Evolutionary conservation across 2,888 invertebrate species (phyloP), one percentile per base, ranked within the genome.

Genomic region (Sturmia bella): DNA sequence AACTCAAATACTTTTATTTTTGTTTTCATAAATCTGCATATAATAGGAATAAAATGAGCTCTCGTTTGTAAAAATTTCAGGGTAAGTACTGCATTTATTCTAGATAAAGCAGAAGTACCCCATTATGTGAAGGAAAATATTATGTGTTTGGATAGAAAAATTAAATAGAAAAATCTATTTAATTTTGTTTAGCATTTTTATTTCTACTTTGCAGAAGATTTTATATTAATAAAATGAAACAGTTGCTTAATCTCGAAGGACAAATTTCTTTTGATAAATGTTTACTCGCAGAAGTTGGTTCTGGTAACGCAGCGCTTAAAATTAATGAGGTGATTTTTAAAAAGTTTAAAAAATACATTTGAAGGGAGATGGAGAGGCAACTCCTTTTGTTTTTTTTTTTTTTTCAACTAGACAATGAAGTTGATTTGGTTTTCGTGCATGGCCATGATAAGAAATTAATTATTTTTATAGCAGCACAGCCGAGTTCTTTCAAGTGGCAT

Each of bases 271-370:
- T 52, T 27, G 12, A 64, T n/a, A 4, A 21, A 37, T 6, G 45
- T 50, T 24, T 32, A 45, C 21, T 27, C 11, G 21, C 37, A 17
- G 5, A 39, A 21, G 37, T 54, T 63, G 39, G 17, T 24, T 41
- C n/a, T 7, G 17, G 32, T 19, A 57, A 17, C 17, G 48, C 15
- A 27, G 59, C 13, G 61, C 19, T 15, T 50, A 24, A n/a, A 6
- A 45, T 54, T 54, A 61, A 68, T 76, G 19, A 45, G 76, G 61
- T 61, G 43, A 54, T 3, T 57, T 57, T 57, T 37, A 39, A 48
- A 56, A 63, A 37, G 21, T 56, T 54, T 48, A n/a, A 19, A 66
- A 39, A 75, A 69, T 43, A 3, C 13, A n/a, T 45, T 17, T 1
- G 12, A 21, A 15, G 45, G 1, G 45, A 48, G 39, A 0, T 39